Evolutionary conservation across 2,888 invertebrate species (phyloP).

Genomic region (Latheticus oryzae): DNA sequence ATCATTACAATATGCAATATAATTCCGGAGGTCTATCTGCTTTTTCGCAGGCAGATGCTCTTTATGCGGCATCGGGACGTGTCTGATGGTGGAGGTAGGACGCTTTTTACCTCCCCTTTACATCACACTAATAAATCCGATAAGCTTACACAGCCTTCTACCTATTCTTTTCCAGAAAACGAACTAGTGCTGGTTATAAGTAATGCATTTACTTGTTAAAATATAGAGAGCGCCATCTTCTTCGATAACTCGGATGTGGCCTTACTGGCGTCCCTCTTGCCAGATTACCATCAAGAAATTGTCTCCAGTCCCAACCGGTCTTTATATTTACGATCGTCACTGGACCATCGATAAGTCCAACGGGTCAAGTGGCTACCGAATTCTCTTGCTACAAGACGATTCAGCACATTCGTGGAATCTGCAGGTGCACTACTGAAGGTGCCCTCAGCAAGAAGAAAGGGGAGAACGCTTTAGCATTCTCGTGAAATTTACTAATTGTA

Average conservation of each 20-base stretch:
- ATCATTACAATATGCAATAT: conserved; percentile 68
- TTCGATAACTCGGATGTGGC: conserved; percentile 24
- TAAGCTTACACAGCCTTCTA: too few relatives aligned
- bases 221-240: conserved; percentile 22
- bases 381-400: conserved; percentile 20
- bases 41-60: conserved; percentile 67
- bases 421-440: too few relatives aligned
- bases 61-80: conserved; percentile 56
- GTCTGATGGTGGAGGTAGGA: conserved; percentile 38
- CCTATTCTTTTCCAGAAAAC: too few relatives aligned
- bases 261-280: conserved; percentile 30
- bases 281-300: conserved; percentile 36
- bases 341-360: conserved; percentile 35
- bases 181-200: too few relatives aligned
- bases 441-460: too few relatives aligned
- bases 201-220: conserved; percentile 6
- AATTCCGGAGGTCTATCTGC: conserved; percentile 67
- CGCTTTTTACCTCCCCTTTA: conserved; percentile 38
- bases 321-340: conserved; percentile 33
- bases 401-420: conserved; percentile 31
- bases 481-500: too few relatives aligned
- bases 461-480: too few relatives aligned
- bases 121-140: conserved; percentile 53
- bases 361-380: conserved; percentile 31
- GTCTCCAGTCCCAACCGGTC: conserved; percentile 35